Conservation (phyloP, 2,888 invertebrate genomes). For the Leptopilina myrica region DNA sequence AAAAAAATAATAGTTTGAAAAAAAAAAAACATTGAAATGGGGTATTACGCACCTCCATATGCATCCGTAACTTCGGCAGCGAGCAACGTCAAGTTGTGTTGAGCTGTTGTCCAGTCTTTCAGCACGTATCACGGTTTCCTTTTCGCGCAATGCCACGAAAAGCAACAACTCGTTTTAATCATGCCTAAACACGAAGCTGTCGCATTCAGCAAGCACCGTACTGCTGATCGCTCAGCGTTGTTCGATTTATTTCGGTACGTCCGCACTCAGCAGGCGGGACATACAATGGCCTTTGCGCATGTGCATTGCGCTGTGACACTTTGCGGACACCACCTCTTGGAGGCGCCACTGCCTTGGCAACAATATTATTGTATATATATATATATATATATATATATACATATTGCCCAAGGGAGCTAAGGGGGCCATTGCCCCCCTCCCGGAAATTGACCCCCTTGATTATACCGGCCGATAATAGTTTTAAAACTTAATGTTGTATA, state of each 20-base stretch:
- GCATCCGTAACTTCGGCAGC: constrained; percentile 72
- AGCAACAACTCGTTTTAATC: constrained; percentile 71
- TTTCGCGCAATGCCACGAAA: constrained; percentile 70
- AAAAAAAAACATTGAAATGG: not conserved
- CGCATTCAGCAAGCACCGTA: constrained; percentile 71
- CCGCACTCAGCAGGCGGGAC: constrained; percentile 67
- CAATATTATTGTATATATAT: not conserved
- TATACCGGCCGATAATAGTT: constrained; percentile 1
- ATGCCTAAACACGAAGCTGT: constrained; percentile 67
- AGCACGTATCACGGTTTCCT: constrained; percentile 69
- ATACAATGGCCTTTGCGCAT: constrained; percentile 52
- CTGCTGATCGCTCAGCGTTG: constrained; percentile 72
- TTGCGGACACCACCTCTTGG: constrained; percentile 69
- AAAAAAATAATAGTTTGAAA: too few species aligned
- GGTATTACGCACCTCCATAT: constrained; percentile 74
- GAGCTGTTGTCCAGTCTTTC: constrained; percentile 59
- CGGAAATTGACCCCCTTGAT: too few species aligned
- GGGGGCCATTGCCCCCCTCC: not conserved
- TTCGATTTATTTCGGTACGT: constrained; percentile 76
- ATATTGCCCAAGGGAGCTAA: constrained; percentile 2
- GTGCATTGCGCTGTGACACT: constrained; percentile 49
- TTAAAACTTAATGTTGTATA: too few species aligned
- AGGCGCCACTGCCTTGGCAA: constrained; percentile 53
- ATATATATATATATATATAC: too few species aligned
- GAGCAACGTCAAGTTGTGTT: constrained; percentile 64